phyloP scores from a whole-genome alignment of 1,140 invertebrate species.

The Megalonaias nervosa region DNA sequence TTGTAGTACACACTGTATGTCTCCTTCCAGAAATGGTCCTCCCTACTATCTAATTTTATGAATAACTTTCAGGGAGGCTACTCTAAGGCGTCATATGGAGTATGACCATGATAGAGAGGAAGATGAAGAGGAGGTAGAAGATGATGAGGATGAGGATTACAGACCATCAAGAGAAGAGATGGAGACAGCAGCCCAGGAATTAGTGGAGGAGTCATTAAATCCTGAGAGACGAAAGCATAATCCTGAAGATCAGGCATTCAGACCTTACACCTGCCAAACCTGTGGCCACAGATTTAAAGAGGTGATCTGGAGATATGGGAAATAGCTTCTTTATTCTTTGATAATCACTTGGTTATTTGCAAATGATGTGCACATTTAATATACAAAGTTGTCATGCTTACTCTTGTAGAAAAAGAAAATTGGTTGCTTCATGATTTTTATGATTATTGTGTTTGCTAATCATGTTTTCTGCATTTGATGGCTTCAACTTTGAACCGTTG shows the following conservation, averaged over 20 bases:
- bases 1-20: too few species aligned
- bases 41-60: background rate
- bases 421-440: too few species aligned
- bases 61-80: constrained; percentile 53
- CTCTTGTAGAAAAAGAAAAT: too few species aligned
- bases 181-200: background rate
- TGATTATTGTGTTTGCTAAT: too few species aligned
- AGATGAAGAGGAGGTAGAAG: constrained; percentile 37
- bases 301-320: constrained; percentile 26
- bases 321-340: too few species aligned
- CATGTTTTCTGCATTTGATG: too few species aligned
- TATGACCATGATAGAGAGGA: constrained; percentile 57
- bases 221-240: constrained; percentile 5
- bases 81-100: constrained; percentile 58
- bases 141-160: constrained; percentile 40
- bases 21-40: background rate
- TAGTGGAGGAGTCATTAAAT: background rate
- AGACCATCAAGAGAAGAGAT: constrained; percentile 5
- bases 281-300: constrained; percentile 63
- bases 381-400: too few species aligned
- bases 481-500: too few species aligned
- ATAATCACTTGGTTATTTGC: too few species aligned
- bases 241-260: constrained; percentile 27
- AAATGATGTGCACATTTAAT: too few species aligned
- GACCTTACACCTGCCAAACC: constrained; percentile 51